Conservation (phyloP, 2,888 invertebrate genomes). For the Mythimna ferrago region DNA sequence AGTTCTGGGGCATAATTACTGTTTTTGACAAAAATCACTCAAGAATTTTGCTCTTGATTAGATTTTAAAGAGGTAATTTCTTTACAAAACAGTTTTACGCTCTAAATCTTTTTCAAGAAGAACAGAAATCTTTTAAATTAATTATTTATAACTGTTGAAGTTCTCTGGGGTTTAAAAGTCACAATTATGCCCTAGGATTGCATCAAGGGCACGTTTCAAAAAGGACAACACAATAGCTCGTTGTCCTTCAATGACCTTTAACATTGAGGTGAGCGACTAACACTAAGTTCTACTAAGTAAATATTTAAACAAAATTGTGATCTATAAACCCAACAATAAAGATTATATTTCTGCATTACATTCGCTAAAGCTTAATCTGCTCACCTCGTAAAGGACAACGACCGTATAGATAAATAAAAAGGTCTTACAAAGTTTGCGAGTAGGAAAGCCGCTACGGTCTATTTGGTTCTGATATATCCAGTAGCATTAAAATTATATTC, state of each 20-base stretch:
- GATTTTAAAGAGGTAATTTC: background rate
- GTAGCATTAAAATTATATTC: constrained; percentile 52
- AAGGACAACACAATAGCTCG: constrained; percentile 36
- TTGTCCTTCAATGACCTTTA: constrained; percentile 22
- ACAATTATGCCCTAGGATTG: constrained; percentile 36
- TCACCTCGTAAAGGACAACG: constrained; percentile 46
- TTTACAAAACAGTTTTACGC: constrained; percentile 11
- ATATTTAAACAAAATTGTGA: constrained; percentile 10
- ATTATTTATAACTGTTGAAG: background rate
- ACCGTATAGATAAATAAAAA: constrained; percentile 43
- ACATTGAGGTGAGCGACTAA: constrained; percentile 33
- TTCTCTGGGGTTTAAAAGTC: constrained; percentile 22
- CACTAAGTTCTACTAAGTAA: constrained; percentile 6
- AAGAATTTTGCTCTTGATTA: background rate
- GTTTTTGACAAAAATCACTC: background rate
- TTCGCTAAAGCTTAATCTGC: constrained; percentile 13
- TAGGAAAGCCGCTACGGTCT: constrained; percentile 56
- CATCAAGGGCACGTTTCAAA: constrained; percentile 2
- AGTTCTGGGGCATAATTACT: constrained; percentile 35
- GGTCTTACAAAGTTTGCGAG: constrained; percentile 54
- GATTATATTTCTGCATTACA: background rate
- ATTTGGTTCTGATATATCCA: constrained; percentile 49
- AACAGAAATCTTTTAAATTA: background rate
- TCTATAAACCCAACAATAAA: constrained; percentile 11
- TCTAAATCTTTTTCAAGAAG: constrained; percentile 1